Evolutionary conservation across 2,888 invertebrate species (phyloP).

Genomic region (Drosophila mulleri): DNA sequence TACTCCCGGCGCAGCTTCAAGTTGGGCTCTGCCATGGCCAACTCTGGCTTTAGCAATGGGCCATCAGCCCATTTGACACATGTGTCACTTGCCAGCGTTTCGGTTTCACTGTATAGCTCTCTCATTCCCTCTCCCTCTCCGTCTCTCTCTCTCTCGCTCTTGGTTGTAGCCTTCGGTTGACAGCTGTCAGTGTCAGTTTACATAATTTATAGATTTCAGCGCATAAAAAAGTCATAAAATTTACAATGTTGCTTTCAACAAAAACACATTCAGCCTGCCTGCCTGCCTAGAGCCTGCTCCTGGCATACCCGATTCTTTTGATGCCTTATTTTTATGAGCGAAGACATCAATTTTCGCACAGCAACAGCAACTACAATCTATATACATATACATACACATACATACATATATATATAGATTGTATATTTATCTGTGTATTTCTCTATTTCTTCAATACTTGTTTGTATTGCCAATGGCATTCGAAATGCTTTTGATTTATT

Average conservation of each 20-base stretch:
- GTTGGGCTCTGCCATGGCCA: conserved; percentile 35
- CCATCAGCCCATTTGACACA: conserved; percentile 76
- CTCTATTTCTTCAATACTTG: conserved; percentile 61
- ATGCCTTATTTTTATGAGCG: conserved; percentile 79
- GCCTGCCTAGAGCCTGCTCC: conserved; percentile 17
- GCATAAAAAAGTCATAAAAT: conserved; percentile 81
- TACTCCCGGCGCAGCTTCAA: conserved; percentile 6
- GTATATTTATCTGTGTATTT: conserved; percentile 36
- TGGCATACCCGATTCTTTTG: conserved; percentile 50
- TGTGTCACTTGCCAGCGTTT: conserved; percentile 78
- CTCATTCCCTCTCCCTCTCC: background rate
- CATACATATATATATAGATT: conserved; percentile 7
- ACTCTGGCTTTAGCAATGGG: conserved; percentile 44
- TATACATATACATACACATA: conserved; percentile 3
- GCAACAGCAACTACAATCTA: conserved; percentile 42
- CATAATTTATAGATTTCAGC: conserved; percentile 80
- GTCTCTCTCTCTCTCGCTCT: background rate
- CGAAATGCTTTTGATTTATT: conserved; percentile 77
- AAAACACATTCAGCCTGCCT: conserved; percentile 62
- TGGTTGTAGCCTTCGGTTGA: conserved; percentile 55
- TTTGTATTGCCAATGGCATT: conserved; percentile 64
- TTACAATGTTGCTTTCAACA: conserved; percentile 80
- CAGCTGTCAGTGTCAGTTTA: conserved; percentile 80
- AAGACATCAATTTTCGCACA: conserved; percentile 78
- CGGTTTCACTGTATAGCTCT: conserved; percentile 36